phyloP scores from a whole-genome alignment of 2,888 invertebrate species.

The Amphipoea lucens region DNA sequence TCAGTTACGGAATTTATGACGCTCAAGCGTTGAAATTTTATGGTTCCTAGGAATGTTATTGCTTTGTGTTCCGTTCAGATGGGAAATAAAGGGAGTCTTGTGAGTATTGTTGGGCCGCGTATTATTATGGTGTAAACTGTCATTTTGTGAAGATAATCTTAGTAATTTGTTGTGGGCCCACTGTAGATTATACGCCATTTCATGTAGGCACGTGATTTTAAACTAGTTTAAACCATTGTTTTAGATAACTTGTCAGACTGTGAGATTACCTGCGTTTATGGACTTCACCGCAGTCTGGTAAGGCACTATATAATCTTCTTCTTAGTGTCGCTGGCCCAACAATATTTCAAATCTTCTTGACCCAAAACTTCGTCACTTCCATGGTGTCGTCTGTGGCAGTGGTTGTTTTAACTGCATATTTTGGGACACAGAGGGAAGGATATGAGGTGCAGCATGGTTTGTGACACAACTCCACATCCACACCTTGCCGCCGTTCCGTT shows the following conservation, averaged over 20 bases:
- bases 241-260: no score
- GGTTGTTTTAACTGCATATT: background rate
- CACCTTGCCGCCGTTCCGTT: background rate
- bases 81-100: conserved; percentile 10
- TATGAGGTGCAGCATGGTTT: background rate
- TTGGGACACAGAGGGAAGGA: background rate
- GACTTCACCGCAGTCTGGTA: no score
- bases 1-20: conserved; percentile 60
- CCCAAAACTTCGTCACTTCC: background rate
- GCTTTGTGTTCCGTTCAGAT: conserved; percentile 38
- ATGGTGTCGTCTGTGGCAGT: background rate
- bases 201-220: background rate
- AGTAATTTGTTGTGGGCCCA: background rate
- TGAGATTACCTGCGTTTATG: background rate
- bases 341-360: background rate
- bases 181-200: background rate
- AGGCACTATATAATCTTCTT: background rate
- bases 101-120: background rate
- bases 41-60: conserved; percentile 51
- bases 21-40: conserved; percentile 59
- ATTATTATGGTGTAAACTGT: background rate
- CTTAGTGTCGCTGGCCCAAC: background rate
- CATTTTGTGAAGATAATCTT: background rate
- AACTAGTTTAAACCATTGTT: background rate
- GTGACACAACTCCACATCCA: background rate